Base-by-base conservation (phyloP, 2,888 invertebrate genomes). In the Nymphalis polychloros region DNA sequence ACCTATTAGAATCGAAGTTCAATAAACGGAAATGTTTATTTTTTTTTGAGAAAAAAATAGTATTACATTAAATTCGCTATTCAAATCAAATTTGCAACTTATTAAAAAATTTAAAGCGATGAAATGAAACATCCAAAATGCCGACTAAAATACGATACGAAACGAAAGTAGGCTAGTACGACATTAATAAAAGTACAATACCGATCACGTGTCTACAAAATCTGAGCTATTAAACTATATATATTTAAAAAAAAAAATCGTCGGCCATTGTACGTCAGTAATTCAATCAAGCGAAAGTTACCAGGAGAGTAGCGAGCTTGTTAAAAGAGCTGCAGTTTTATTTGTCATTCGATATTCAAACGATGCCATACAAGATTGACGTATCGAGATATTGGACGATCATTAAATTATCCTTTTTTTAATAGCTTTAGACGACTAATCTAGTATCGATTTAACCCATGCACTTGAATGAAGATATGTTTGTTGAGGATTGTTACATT, bases 161-260 rank as follows among this genome's bases (percentile, higher is more conserved):
- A 83, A 84, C 78, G 88, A 89, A 90, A 91, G 88, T 90, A 82
- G 87, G 85, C 78, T 86, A 84, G 79, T 80, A 70, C 66, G 79
- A 79, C 72, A 71, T 79, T 80, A 86, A 84, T 84, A 88, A 87
- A 85, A 86, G 79, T 81, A 85, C 80, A 82, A 87, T 84, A 86
- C 81, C 72, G 87, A 87, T 88, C 90, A 91, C 90, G 92, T 90
- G 72, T 64, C 63, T 70, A 87, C 84, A 78, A 84, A 84, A 77
- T 79, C 77, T 81, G 79, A 82, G 84, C 85, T 88, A 90, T 90
- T 89, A 88, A 87, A 88, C 90, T 89, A 87, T 88, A 87, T 87
- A 86, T 84, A 87, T 83, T 31, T 86, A 85, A 83, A 86, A 86
- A 87, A 87, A 87, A 85, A 85, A 85, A 82, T 80, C 78, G 81